These are phyloP conservation scores for Pegea sp. DNA, from an alignment of 23 tunicate genomes.

Conservation along the genomic window DNA sequence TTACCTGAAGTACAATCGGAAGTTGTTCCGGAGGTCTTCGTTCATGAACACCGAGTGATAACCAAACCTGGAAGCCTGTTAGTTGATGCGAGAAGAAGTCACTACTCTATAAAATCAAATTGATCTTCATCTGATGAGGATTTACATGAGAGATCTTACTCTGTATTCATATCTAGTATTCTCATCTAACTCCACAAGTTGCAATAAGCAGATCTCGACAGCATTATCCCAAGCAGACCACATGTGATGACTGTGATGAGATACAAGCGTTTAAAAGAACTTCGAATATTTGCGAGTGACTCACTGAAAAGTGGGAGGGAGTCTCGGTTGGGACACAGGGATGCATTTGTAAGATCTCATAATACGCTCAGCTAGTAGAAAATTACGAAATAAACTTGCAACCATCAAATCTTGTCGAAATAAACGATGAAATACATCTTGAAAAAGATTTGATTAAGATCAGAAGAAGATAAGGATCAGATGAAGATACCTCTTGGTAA, in stretches of 20 bases:
- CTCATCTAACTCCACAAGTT: constrained; percentile 54
- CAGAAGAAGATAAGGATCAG: too few species aligned
- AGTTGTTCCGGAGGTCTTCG: constrained; percentile 77
- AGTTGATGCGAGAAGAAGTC: constrained; percentile 80
- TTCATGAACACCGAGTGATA: constrained; percentile 39
- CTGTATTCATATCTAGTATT: constrained; percentile 23
- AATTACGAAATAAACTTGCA: constrained; percentile 86
- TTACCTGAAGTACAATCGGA: constrained; percentile 80
- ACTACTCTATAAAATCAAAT: constrained; percentile 24
- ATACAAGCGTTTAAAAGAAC: too few species aligned
- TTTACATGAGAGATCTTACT: constrained; percentile 7
- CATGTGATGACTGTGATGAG: constrained; percentile 62
- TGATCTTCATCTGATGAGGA: not conserved
- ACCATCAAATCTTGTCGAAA: constrained; percentile 89
- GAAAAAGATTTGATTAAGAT: constrained; percentile 4
- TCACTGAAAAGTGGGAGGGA: too few species aligned
- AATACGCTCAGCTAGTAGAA: constrained; percentile 76
- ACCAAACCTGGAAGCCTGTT: constrained; percentile 81
- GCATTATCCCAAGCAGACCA: constrained; percentile 95
- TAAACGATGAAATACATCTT: constrained; percentile 79
- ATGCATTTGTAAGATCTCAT: constrained; percentile 95
- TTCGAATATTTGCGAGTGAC: too few species aligned
- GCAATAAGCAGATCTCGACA: constrained; percentile 66
- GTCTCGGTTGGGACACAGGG: constrained; percentile 63
- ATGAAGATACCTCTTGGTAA: constrained; percentile 84